Conservation (phyloP, 2,113 vertebrate genomes). For the Taxidea taxus region DNA sequence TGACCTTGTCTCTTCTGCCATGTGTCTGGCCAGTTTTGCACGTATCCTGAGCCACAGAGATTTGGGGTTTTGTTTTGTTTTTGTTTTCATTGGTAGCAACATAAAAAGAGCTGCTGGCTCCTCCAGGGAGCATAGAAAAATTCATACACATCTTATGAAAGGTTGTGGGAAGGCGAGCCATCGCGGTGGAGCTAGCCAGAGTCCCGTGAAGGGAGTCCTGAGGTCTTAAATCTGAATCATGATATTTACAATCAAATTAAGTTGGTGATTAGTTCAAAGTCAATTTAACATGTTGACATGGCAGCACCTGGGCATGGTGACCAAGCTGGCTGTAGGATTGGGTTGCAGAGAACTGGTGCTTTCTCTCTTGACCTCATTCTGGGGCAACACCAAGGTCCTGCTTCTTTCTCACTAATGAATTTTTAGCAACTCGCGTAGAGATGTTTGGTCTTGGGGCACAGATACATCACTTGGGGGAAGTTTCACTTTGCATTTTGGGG, state of each 20-base stretch:
- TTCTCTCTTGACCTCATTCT: slow-evolving; percentile 60
- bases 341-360: neutral
- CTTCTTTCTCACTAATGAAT: slow-evolving; percentile 24
- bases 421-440: slow-evolving; percentile 53
- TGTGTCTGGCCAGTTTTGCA: neutral
- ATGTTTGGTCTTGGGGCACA: slow-evolving; percentile 28
- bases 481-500: slow-evolving; percentile 17
- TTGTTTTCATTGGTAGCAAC: neutral
- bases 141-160: neutral
- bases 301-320: neutral
- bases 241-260: slow-evolving; percentile 29
- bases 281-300: neutral
- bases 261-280: slow-evolving; percentile 12
- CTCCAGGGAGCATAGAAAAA: neutral
- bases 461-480: neutral
- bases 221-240: neutral
- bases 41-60: neutral
- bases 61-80: neutral
- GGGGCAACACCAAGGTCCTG: neutral
- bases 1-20: neutral
- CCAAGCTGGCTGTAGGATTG: neutral
- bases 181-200: neutral
- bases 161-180: neutral
- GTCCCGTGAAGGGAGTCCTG: neutral
- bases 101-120: neutral